These are phyloP conservation scores for Epinephelus coioides DNA, from an alignment of 2,797 vertebrate genomes.

Conservation along the genomic window DNA sequence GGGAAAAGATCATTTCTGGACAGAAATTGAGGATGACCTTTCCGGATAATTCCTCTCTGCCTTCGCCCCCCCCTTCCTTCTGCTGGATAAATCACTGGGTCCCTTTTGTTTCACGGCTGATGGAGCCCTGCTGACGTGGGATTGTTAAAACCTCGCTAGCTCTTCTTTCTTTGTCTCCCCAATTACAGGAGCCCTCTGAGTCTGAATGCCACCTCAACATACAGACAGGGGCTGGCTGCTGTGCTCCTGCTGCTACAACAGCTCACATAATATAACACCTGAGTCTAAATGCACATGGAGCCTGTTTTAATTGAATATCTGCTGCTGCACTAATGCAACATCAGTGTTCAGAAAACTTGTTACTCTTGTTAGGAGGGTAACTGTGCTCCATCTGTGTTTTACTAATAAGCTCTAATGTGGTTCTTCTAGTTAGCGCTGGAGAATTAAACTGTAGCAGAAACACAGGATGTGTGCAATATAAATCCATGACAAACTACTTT, in stretches of 20 bases:
- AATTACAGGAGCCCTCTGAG: constrained; percentile 57
- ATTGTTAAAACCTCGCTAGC: constrained; percentile 74
- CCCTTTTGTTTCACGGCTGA: constrained; percentile 84
- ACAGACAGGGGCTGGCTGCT: constrained; percentile 42
- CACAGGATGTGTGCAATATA: background rate
- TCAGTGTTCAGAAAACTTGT: background rate
- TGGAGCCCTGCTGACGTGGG: constrained; percentile 81
- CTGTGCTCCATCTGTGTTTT: background rate
- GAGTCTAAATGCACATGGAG: background rate
- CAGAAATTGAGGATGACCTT: constrained; percentile 99
- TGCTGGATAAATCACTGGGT: constrained; percentile 87
- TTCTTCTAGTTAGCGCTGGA: background rate
- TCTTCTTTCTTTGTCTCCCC: constrained; percentile 68
- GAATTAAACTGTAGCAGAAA: background rate
- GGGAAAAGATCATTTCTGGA: constrained; percentile 99
- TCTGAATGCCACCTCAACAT: constrained; percentile 34
- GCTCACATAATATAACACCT: constrained; percentile 2
- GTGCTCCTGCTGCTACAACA: constrained; percentile 6
- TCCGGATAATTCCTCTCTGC: constrained; percentile 94
- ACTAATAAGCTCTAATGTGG: background rate
- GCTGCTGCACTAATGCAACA: background rate
- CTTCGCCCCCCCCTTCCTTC: constrained; percentile 57
- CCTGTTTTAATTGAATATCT: background rate
- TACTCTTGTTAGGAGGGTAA: background rate
- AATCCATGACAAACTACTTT: background rate